Base-by-base conservation (phyloP, 1,140 invertebrate species). In the Drosophila guanche region DNA sequence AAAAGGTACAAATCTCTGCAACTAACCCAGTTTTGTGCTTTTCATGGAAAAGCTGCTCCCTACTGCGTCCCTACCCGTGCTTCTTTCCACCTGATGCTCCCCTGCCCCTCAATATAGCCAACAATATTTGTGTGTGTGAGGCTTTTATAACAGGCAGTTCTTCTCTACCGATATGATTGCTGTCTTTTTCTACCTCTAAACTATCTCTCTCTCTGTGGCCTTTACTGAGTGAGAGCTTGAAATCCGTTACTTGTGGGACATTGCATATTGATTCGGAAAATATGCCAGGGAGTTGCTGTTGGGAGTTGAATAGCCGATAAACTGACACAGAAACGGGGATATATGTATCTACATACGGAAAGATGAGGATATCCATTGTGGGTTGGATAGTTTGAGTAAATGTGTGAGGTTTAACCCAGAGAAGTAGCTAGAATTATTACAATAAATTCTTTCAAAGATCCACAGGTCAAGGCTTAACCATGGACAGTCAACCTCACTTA, bases 1-100 rank as follows among this genome's bases (percentile, higher is more conserved):
- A 25, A 25, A 47, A 37, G 66, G 66, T 69, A 63, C 47, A 69
- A 77, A 77, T 81, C 83, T 74, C 73, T 50, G 84, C 80, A 88
- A 72, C 81, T 86, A 85, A 85, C 81, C 81, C 62, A 85, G 81
- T 86, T 85, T 85, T 81, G 54, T 59, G 81, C 63, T 77, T 81
- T 85, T 78, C 63, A 83, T 83, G 79, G 51, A 58, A 72, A 60
- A 60, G 58, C 56, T 73, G 29, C 33, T 10, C 10, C 33, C 33
- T 7, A 7, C 16, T 20, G 16, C 16, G 16, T n/a, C n/a, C n/a
- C n/a, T n/a, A n/a, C n/a, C 16, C 16, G 16, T 20, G 16, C 16
- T 20, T 20, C 16, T 20, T 20, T 20, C 16, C 16, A 20, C 16
- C 16, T 20, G 16, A 20, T 20, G 16, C 16, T 20, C 16, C 29